Evolutionary conservation across 2,113 vertebrate species (phyloP), one percentile per base, ranked within the genome.

Genomic region (Bombycilla garrulus): DNA sequence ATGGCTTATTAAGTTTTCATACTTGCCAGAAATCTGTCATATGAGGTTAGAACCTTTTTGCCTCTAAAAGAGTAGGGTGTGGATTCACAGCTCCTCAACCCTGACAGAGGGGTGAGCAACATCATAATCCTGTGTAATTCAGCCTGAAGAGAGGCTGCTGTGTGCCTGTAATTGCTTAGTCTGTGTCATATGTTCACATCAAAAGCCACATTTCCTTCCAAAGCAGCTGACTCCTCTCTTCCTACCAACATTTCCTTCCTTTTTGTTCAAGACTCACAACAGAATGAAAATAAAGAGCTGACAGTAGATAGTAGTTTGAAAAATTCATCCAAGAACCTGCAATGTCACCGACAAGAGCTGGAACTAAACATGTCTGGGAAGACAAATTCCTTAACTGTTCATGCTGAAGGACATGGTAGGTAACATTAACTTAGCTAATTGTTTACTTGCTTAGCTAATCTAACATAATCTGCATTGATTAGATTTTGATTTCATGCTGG

Each of bases 401-500:
- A 2, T n/a, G 78, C 77, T 97, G 97, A 98, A 98, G 96, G 97
- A 97, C 96, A 48, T 91, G 84, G 62, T 71, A 95, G 91, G 18
- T 97, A 95, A 81, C 61, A 90, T 71, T 81, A 91, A 95, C 88
- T 91, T 69, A 38, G 45, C 92, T 98, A 96, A 98, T 97, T 97
- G 96, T 95, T 97, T 90, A 92, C 77, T 95, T 95, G 47, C 81
- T 78, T 67, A 93, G 95, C 95, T 97, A 97, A 96, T 96, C 92
- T 96, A 77, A 91, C 92, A 89, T 95, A 95, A 66, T 90, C 96
- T 81, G 48, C 51, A 1, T 92, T 96, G 94, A 97, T 96, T 97
- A 97, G 97, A 88, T 98, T 97, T 96, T 97, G 97, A 97, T 98
- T 98, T 98, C 97, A 97, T 97, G 97, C 96, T 96, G 90, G 92